Percentiles rank a stretch among this genome's conserved stretches.
These are phyloP conservation scores for Dryadula phaetusa DNA, from an alignment of 2,888 invertebrate species.

Conservation along the genomic window DNA sequence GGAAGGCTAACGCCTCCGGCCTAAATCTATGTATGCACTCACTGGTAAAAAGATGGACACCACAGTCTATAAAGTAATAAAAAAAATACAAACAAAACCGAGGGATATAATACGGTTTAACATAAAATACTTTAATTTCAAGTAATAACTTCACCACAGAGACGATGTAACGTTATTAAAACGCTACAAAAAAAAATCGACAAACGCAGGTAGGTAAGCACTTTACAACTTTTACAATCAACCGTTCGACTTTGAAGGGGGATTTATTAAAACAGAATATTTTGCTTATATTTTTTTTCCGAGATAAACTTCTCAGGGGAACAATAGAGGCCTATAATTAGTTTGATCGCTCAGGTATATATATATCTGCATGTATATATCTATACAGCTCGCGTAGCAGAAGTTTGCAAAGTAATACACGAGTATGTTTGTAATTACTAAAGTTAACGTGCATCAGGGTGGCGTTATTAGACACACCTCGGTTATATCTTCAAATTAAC, in stretches of 20 bases:
- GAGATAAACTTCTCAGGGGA: slow-evolving; percentile 17
- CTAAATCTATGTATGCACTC: no score
- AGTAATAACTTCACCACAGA: not conserved
- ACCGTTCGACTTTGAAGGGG: slow-evolving; percentile 45
- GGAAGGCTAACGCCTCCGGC: no score
- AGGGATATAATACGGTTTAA: not conserved
- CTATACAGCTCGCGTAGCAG: slow-evolving; percentile 2
- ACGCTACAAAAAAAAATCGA: slow-evolving; percentile 31
- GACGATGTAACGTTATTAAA: slow-evolving; percentile 20
- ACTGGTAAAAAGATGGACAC: no score
- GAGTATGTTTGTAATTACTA: slow-evolving; percentile 24
- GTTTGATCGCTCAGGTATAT: slow-evolving; percentile 11
- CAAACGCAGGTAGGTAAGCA: slow-evolving; percentile 41
- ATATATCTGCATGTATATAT: not conserved
- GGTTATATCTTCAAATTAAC: not conserved
- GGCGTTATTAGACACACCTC: slow-evolving; percentile 1
- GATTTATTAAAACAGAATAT: slow-evolving; percentile 46
- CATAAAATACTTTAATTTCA: not conserved
- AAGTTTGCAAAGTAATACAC: slow-evolving; percentile 28
- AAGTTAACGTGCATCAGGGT: slow-evolving; percentile 13
- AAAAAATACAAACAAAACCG: not conserved
- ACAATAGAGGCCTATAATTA: slow-evolving; percentile 26
- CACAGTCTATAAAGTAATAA: no score
- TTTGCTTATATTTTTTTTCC: slow-evolving; percentile 34
- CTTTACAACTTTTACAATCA: slow-evolving; percentile 46